phyloP scores from a whole-genome alignment of 2,888 invertebrate genomes.

The Oxyscelio sp. region DNA sequence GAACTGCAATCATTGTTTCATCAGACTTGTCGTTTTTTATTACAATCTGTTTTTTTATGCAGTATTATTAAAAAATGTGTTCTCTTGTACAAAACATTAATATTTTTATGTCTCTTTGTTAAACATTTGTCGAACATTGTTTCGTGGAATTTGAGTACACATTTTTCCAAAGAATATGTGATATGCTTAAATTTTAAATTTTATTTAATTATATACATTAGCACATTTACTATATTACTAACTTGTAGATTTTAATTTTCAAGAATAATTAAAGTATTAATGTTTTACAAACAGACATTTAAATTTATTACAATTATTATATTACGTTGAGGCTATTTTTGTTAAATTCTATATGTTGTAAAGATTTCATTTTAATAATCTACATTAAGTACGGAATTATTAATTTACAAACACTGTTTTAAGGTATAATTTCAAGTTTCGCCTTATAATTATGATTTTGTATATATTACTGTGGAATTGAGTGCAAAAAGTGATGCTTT shows the following conservation, averaged over 20 bases:
- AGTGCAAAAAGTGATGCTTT: constrained; percentile 25
- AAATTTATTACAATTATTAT: constrained; percentile 26
- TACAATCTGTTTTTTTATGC: background rate
- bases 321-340: constrained; percentile 39
- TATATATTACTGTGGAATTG: constrained; percentile 45
- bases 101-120: background rate
- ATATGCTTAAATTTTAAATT: background rate
- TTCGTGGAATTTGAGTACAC: background rate
- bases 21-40: background rate
- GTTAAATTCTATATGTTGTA: constrained; percentile 18
- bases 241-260: too few species aligned
- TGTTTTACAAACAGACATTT: constrained; percentile 25
- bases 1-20: background rate
- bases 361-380: background rate
- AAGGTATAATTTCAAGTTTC: constrained; percentile 21
- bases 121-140: background rate
- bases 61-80: background rate
- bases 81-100: background rate
- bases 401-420: constrained; percentile 30
- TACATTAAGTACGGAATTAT: background rate
- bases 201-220: background rate
- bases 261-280: too few species aligned
- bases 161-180: constrained; percentile 1
- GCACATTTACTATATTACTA: background rate
- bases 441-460: constrained; percentile 36